These are phyloP conservation scores for Anguilla anguilla DNA, from an alignment of 2,797 vertebrate species.

Conservation along the genomic window DNA sequence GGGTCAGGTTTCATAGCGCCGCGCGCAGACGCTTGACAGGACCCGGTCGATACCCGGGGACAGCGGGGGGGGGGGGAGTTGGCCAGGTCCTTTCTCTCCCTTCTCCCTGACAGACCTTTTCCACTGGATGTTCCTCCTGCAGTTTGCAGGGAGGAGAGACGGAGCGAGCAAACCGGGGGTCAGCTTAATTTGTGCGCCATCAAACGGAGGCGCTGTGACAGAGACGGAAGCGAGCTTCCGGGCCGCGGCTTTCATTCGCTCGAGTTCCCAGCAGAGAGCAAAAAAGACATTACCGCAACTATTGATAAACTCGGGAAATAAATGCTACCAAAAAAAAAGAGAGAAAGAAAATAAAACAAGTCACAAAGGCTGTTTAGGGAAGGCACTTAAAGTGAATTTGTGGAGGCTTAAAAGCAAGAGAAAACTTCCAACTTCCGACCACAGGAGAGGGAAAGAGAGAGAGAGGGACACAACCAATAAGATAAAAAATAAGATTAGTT, in stretches of 20 bases:
- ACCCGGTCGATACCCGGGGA: conserved; percentile 38
- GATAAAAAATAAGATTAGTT: neutral
- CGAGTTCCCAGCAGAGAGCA: neutral
- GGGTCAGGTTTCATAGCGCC: conserved; percentile 1
- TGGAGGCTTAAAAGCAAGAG: neutral
- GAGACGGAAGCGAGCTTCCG: neutral
- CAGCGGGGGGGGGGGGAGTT: conserved; percentile 35
- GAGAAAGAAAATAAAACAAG: neutral
- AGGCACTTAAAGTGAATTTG: neutral
- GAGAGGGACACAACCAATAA: neutral
- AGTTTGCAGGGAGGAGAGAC: conserved; percentile 19
- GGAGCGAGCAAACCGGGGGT: conserved; percentile 59
- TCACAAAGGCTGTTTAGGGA: neutral
- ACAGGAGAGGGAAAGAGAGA: neutral
- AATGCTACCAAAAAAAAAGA: neutral
- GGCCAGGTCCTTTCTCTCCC: conserved; percentile 37
- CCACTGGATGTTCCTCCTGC: conserved; percentile 29
- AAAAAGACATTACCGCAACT: neutral
- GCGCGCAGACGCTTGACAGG: conserved; percentile 22
- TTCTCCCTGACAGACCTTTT: conserved; percentile 52
- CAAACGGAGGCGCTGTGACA: conserved; percentile 59
- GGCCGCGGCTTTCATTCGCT: neutral
- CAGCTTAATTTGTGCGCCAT: conserved; percentile 70
- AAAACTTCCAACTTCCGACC: neutral
- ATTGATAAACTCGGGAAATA: neutral